Evolutionary conservation across 2,797 vertebrate genomes (phyloP), one percentile per base, ranked within the genome.

Genomic region (Sebastes steindachneri): DNA sequence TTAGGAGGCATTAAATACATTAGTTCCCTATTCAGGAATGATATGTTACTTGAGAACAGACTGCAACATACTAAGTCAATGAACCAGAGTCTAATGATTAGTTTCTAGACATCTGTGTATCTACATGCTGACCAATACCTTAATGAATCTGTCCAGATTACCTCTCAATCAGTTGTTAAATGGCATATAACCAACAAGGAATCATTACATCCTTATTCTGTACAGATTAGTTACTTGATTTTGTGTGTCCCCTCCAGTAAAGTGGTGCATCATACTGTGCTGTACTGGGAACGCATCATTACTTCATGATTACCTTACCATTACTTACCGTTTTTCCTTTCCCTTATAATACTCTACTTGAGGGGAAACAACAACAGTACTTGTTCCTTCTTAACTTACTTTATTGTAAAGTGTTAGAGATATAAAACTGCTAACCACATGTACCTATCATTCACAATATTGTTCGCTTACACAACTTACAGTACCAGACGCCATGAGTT

Each of bases 161-260:
- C 48, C 23, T 26, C 68, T 51, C 55, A 69, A 72, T 81, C 73
- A 62, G 60, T 35, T 33, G 75, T 45, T 81, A 79, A 79, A 79
- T 87, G 2, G 33, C 0, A 68, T 55, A 74, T 60, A 37, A 48
- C 64, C 69, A 75, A 58, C 79, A 74, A 57, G 4, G 23, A 70
- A 77, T 73, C 45, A 55, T 35, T 69, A 14, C 41, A 58, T n/a
- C 37, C 21, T 73, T 68, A 76, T 83, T 80, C 71, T 41, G 35
- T 60, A 41, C 48, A 74, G 55, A 77, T 35, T 64, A 21, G 59
- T 58, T 75, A 21, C 26, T 71, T 41, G 35, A 69, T 75, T 19
- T 19, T 48, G 14, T 72, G 54, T 53, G 19, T 66, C 17, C 55
- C 60, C 55, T 79, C 64, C 37, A 64, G 68, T 77, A 41, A 74